Evolutionary conservation across 1,140 invertebrate genomes (phyloP), one percentile per base, ranked within the genome.

Genomic region (Leptinotarsa undecemlineata): DNA sequence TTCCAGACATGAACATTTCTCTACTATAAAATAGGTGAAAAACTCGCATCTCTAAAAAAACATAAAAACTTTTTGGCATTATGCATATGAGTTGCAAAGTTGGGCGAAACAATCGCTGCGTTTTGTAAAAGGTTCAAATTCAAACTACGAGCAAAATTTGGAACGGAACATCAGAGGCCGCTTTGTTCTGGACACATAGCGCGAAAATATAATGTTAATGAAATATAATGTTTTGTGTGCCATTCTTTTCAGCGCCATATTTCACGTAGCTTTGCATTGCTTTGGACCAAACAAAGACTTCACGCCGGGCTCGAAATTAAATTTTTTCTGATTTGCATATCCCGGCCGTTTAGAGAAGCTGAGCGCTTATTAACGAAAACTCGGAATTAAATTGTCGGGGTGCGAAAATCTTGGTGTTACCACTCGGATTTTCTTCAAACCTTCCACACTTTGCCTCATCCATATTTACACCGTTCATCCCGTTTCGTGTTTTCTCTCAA

Each of bases 51-150:
- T 42, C 33, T 42, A 14, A 57, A 57, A 57, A n/a, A 64, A 8
- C 63, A 4, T 13, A 13, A 23, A 26, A 64, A 23, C 6, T 4
- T 21, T 11, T 64, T 21, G 26, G 47, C 48, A 60, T 70, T 70
- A 70, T 70, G 68, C 68, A 70, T 70, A 70, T 70, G 68, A 70
- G 51, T 70, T 70, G 23, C 51, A 23, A 70, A 70, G 68, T 70
- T n/a, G 6, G 68, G n/a, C 68, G 68, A 26, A 70, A 70, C 68
- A 70, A 70, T 70, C 48, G 47, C 68, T 21, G 21, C 68, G 47
- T 68, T 68, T 68, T 68, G 67, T 47, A 48, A 47, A 26, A 23
- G 51, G 68, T 70, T 21, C n/a, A 70, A 70, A 70, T 70, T 19
- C 19, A 57, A 57, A 15, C 51, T 15, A 17, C 51, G n/a, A 8